phyloP scores from a whole-genome alignment of 1,140 invertebrate species.

The Bombus ignitus region DNA sequence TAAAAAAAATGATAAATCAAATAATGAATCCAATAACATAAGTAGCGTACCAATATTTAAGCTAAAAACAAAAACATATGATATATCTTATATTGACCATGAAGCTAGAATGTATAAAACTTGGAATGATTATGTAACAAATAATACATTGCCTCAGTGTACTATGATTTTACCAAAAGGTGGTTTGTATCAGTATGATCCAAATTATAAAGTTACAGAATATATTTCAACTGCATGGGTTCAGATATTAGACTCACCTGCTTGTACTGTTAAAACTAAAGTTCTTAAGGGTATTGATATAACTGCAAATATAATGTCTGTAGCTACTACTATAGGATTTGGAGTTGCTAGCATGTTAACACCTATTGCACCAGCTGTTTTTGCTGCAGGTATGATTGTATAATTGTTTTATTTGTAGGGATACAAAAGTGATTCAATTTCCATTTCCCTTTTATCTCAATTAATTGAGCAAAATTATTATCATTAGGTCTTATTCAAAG shows the following conservation, averaged over 20 bases:
- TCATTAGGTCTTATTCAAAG: constrained; percentile 8
- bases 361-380: constrained; percentile 67
- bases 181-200: constrained; percentile 73
- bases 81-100: constrained; percentile 72
- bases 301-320: constrained; percentile 59
- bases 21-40: not conserved
- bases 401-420: not conserved
- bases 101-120: constrained; percentile 71
- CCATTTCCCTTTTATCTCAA: not conserved
- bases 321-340: constrained; percentile 62
- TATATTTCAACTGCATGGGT: constrained; percentile 64
- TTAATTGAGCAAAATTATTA: not conserved
- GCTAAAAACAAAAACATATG: not conserved
- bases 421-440: not conserved
- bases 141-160: constrained; percentile 74
- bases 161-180: constrained; percentile 74
- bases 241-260: constrained; percentile 75
- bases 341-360: constrained; percentile 69
- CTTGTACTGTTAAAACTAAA: constrained; percentile 60
- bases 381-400: constrained; percentile 50
- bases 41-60: constrained; percentile 10
- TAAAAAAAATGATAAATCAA: not conserved
- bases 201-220: constrained; percentile 35
- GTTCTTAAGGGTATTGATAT: constrained; percentile 73
- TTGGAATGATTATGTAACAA: constrained; percentile 74